These are phyloP conservation scores for Eublepharis macularius DNA, from an alignment of 2,113 vertebrate genomes.

Conservation along the genomic window DNA sequence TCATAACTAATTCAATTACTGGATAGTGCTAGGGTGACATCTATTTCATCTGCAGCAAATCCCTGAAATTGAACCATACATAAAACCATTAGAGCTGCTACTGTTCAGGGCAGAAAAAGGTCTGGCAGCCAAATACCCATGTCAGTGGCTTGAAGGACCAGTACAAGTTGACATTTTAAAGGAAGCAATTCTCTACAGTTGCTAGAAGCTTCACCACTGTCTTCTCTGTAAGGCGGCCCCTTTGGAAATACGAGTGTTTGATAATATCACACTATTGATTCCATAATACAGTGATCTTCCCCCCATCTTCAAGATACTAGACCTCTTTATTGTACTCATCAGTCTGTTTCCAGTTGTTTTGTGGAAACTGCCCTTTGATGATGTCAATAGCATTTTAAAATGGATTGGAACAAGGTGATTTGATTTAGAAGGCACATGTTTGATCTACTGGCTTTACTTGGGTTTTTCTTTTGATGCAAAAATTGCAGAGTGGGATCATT, in stretches of 20 bases:
- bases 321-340: background rate
- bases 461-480: background rate
- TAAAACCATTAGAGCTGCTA: conserved; percentile 14
- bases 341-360: background rate
- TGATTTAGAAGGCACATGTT: background rate
- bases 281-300: background rate
- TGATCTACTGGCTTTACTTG: background rate
- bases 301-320: background rate
- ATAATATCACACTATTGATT: background rate
- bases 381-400: background rate
- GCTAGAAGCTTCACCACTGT: background rate
- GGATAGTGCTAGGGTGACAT: background rate
- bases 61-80: conserved; percentile 18
- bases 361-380: background rate
- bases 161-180: background rate
- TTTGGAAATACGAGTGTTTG: background rate
- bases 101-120: background rate
- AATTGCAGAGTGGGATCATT: too few relatives aligned
- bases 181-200: background rate
- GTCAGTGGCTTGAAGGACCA: background rate
- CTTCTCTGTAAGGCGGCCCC: background rate
- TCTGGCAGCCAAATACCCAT: conserved; percentile 7
- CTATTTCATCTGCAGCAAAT: conserved; percentile 2
- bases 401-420: background rate
- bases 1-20: conserved; percentile 29